A percentile compares a stretch with the other conserved stretches of the same genome.
Evolutionary conservation across 2,888 invertebrate genomes (phyloP).

Genomic region (Hydropsyche betteni): DNA sequence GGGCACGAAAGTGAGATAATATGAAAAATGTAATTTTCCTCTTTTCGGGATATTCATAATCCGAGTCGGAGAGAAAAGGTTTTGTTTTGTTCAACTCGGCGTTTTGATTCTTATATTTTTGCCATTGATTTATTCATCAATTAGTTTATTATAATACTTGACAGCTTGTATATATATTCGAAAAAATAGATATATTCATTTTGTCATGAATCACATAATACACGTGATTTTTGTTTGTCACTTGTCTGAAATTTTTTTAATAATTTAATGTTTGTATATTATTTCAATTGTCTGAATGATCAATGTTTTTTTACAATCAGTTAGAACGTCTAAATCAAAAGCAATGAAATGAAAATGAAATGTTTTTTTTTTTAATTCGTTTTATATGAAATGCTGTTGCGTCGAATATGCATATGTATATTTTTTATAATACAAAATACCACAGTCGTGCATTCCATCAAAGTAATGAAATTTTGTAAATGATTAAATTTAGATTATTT

Average conservation of each 20-base stretch:
- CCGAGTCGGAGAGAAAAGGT: too few species aligned
- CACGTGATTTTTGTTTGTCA: not conserved
- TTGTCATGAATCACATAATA: constrained; percentile 21
- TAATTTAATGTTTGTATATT: not conserved
- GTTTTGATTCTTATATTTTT: constrained; percentile 7
- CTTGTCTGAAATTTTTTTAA: not conserved
- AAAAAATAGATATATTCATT: constrained; percentile 11
- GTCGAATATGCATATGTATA: too few species aligned
- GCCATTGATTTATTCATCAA: constrained; percentile 11
- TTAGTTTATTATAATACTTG: not conserved
- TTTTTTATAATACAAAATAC: not conserved
- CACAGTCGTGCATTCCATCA: constrained; percentile 12
- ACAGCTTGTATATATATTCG: constrained; percentile 18
- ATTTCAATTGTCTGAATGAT: not conserved
- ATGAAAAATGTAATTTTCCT: constrained; percentile 7
- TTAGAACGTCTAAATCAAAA: too few species aligned
- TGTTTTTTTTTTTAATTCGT: too few species aligned
- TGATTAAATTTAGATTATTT: not conserved
- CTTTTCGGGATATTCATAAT: not conserved
- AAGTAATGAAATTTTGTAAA: not conserved
- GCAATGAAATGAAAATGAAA: too few species aligned
- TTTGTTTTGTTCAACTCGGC: not conserved
- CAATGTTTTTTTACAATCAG: too few species aligned
- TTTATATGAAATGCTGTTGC: too few species aligned
- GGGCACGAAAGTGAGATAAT: constrained; percentile 5